A percentile compares a stretch with the other conserved stretches of the same genome.
These are phyloP conservation scores for Globicephala melas DNA, from an alignment of 2,113 vertebrate genomes.

Conservation along the genomic window DNA sequence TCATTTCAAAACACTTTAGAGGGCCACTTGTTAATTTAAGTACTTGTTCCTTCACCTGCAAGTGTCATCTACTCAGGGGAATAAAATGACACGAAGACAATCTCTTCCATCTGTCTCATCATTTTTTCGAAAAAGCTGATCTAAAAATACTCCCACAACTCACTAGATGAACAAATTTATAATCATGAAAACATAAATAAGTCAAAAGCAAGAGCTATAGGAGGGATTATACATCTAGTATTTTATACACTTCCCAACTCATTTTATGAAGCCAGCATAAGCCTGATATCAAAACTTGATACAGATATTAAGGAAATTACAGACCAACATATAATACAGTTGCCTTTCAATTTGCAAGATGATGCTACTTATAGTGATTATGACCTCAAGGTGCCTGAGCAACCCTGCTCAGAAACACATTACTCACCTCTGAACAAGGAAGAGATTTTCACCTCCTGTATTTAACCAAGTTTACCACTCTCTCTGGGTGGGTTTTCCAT, in stretches of 20 bases:
- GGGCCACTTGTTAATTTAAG: not conserved
- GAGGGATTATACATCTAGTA: not conserved
- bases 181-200: not conserved
- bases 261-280: not conserved
- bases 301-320: not conserved
- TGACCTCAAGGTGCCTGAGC: not conserved
- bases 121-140: not conserved
- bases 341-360: not conserved
- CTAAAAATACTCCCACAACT: not conserved
- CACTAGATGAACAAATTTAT: not conserved
- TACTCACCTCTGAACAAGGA: not conserved
- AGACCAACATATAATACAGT: not conserved
- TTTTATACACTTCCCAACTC: not conserved
- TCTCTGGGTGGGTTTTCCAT: not conserved
- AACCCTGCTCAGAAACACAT: not conserved
- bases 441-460: not conserved
- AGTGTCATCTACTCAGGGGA: conserved; percentile 26
- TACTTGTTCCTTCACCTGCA: not conserved
- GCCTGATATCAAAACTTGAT: not conserved
- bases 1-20: not conserved
- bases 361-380: not conserved
- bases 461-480: not conserved
- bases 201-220: not conserved
- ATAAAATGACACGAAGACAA: conserved; percentile 27
- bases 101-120: not conserved